Base-by-base conservation (phyloP, 2,888 invertebrate species). In the Eledona agricola region DNA sequence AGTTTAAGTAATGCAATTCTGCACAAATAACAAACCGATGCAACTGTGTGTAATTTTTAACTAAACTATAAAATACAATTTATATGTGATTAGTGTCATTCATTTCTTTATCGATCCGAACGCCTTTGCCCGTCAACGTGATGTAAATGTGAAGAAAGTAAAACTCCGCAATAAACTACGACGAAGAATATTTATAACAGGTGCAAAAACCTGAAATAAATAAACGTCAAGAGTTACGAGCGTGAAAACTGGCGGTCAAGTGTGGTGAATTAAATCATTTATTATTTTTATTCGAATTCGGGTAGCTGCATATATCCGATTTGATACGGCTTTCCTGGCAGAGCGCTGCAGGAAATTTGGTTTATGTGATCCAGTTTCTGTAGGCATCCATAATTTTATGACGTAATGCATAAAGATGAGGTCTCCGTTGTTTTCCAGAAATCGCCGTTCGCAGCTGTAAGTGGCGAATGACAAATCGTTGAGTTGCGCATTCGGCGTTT, bases 231-330 rank as follows among this genome's bases (percentile, higher is more conserved):
- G 55, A 57, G 59, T 63, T 65, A 66, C 58, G 62, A 65, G 62
- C 67, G 64, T 68, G 65, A 67, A 66, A 67, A 65, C 58, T 62
- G 60, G 63, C 67, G 58, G 60, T 64, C 63, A 46, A 56, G 58
- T 62, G 64, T 63, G 60, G 62, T 59, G 62, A 68, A 68, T 68
- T 61, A 55, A 62, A 67, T 64, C 63, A 63, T 65, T 66, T 63
- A 59, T 66, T 58, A 58, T 59, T 65, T 62, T 60, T 65, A 50
- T 65, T 66, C 62, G 59, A 63, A 65, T 67, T 66, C 63, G 66
- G 65, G 65, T 66, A 64, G 65, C 61, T 49, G 61, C 66, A 64
- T 64, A 65, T 67, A 60, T 64, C 58, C 53, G 57, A 65, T 66
- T 62, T 31, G 66, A 35, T 53, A 59, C 57, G 65, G 51, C 23